Conservation (phyloP, 2,797 vertebrate genomes). For the Onychomys torridus region DNA sequence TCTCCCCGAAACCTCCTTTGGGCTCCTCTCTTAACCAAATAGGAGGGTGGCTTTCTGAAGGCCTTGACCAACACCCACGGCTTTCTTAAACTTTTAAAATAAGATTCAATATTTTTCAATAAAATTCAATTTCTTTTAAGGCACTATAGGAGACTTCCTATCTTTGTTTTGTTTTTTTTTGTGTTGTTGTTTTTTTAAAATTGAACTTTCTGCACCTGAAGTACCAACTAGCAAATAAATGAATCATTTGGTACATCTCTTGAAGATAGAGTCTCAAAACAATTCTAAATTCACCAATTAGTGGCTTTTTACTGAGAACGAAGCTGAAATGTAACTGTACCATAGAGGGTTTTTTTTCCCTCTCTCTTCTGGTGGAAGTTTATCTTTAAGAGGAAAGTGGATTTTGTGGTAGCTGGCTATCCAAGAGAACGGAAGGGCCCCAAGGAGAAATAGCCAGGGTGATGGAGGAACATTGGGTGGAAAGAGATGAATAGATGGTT, state of each 20-base stretch:
- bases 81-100: neutral
- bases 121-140: neutral
- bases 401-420: neutral
- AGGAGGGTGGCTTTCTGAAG: neutral
- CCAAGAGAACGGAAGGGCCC: neutral
- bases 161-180: neutral
- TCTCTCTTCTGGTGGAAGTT: neutral
- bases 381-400: slow-evolving; percentile 41
- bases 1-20: neutral
- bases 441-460: neutral
- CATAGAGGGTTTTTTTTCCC: neutral
- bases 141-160: neutral
- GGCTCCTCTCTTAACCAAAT: neutral
- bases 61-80: neutral
- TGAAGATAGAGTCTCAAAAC: neutral
- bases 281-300: slow-evolving; percentile 17
- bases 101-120: neutral
- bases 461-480: neutral
- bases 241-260: neutral
- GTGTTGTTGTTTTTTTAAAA: too few relatives aligned
- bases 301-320: slow-evolving; percentile 1
- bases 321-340: neutral
- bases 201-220: neutral
- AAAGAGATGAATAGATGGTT: neutral
- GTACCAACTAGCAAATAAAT: neutral